Evolutionary conservation across 1,140 invertebrate species (phyloP).

Genomic region (Globodera ellingtonae): DNA sequence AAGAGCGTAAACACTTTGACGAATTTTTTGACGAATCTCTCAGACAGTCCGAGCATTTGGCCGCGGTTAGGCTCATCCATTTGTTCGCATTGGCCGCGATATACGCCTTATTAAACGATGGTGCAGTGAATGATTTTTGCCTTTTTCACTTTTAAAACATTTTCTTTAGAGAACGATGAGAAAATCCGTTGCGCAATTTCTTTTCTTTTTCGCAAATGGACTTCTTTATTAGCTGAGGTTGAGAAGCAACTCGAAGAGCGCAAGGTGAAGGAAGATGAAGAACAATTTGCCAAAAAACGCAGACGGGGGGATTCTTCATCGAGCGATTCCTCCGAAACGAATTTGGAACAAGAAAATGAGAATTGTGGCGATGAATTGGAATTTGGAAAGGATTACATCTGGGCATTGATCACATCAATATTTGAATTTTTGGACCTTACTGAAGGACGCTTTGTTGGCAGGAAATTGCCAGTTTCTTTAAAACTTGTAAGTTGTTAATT

Average conservation of each 20-base stretch:
- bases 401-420: conserved; percentile 9
- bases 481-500: conserved; percentile 17
- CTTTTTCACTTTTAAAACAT: conserved; percentile 9
- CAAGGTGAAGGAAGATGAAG: conserved; percentile 18
- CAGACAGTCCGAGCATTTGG: neutral
- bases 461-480: conserved; percentile 19
- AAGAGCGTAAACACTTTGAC: conserved; percentile 18
- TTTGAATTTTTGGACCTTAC: conserved; percentile 13
- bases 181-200: conserved; percentile 20
- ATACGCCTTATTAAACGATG: conserved; percentile 7
- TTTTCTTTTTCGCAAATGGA: conserved; percentile 22
- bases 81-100: conserved; percentile 3
- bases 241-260: neutral
- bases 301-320: conserved; percentile 2
- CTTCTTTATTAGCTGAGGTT: conserved; percentile 17
- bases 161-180: conserved; percentile 15
- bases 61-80: conserved; percentile 14
- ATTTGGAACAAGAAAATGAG: neutral
- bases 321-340: neutral
- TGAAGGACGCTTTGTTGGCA: conserved; percentile 8
- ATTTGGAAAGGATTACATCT: neutral
- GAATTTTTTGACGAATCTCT: conserved; percentile 2
- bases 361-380: neutral
- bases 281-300: conserved; percentile 12
- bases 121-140: neutral